A percentile compares a stretch with the other conserved stretches of the same genome.
Conservation (phyloP, 2,888 invertebrate species). For the Ophion ventricosus region DNA sequence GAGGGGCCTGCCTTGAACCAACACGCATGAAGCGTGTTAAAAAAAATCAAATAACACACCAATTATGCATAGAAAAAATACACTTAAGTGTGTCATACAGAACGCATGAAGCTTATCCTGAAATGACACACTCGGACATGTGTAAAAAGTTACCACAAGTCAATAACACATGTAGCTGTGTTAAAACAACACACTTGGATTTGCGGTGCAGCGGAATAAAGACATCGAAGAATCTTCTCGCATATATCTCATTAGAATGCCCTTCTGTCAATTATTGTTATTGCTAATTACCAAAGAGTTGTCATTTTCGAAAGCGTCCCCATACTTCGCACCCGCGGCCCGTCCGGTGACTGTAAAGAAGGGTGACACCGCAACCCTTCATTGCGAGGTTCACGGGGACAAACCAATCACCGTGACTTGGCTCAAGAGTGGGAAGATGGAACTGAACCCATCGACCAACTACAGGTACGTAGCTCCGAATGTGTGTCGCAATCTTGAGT, state of each 20-base stretch:
- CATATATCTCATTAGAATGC: neutral
- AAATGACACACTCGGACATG: too few species aligned
- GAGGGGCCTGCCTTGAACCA: too few species aligned
- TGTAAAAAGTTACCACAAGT: too few species aligned
- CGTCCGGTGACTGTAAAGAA: slow-evolving; percentile 89
- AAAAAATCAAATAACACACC: too few species aligned
- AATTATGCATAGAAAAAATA: too few species aligned
- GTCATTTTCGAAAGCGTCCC: slow-evolving; percentile 85
- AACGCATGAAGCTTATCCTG: too few species aligned
- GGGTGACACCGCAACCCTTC: slow-evolving; percentile 89
- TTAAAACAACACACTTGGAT: too few species aligned
- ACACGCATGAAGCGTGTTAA: too few species aligned
- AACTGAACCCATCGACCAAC: slow-evolving; percentile 89
- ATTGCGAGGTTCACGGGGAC: slow-evolving; percentile 91
- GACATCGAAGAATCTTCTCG: neutral
- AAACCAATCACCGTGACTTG: slow-evolving; percentile 91
- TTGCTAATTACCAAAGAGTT: slow-evolving; percentile 9
- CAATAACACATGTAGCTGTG: too few species aligned
- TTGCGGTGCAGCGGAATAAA: neutral
- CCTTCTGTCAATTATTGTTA: neutral
- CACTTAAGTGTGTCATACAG: too few species aligned
- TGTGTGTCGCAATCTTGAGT: neutral
- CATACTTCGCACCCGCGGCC: slow-evolving; percentile 89
- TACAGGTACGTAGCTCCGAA: slow-evolving; percentile 84
- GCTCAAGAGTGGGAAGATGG: slow-evolving; percentile 89